Evolutionary conservation across 2,113 vertebrate genomes (phyloP).

Genomic region (Tetraodon nigroviridis): DNA sequence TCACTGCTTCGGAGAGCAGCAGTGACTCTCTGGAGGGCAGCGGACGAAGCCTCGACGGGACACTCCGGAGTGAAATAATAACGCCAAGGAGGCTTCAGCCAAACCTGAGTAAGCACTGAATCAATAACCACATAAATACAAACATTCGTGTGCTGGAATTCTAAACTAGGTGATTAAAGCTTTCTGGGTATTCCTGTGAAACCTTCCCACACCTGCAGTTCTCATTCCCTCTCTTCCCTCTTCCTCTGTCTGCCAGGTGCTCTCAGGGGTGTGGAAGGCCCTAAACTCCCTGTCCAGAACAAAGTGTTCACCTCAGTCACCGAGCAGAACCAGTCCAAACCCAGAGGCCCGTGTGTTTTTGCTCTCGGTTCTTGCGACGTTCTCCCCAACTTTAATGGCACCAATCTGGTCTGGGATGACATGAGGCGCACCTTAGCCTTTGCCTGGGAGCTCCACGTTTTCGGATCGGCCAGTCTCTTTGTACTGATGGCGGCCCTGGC

Average conservation of each 20-base stretch:
- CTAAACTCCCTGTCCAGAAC: slow-evolving; percentile 17
- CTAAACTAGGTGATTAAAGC: no score
- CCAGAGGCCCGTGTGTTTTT: slow-evolving; percentile 43
- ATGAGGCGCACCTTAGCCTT: slow-evolving; percentile 78
- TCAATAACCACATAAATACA: slow-evolving; percentile 19
- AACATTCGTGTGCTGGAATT: no score
- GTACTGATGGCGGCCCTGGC: slow-evolving; percentile 72
- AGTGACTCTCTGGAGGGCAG: slow-evolving; percentile 30
- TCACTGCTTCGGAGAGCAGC: slow-evolving; percentile 12
- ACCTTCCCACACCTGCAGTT: background rate
- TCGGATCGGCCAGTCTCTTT: slow-evolving; percentile 75
- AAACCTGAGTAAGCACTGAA: background rate
- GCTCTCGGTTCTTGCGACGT: slow-evolving; percentile 49
- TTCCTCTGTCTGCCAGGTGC: slow-evolving; percentile 22
- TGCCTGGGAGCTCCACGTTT: slow-evolving; percentile 85
- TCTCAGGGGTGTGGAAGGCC: slow-evolving; percentile 17
- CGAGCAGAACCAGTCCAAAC: slow-evolving; percentile 14
- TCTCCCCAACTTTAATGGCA: slow-evolving; percentile 69
- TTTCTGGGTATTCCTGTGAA: no score
- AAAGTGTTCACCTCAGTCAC: slow-evolving; percentile 27
- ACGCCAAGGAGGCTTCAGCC: slow-evolving; percentile 5
- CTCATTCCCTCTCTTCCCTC: slow-evolving; percentile 1
- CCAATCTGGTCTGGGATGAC: slow-evolving; percentile 79
- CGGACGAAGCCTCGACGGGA: slow-evolving; percentile 7
- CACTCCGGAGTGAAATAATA: background rate